Conservation (phyloP, 2,113 vertebrate species). For the Pseudopodoces humilis region DNA sequence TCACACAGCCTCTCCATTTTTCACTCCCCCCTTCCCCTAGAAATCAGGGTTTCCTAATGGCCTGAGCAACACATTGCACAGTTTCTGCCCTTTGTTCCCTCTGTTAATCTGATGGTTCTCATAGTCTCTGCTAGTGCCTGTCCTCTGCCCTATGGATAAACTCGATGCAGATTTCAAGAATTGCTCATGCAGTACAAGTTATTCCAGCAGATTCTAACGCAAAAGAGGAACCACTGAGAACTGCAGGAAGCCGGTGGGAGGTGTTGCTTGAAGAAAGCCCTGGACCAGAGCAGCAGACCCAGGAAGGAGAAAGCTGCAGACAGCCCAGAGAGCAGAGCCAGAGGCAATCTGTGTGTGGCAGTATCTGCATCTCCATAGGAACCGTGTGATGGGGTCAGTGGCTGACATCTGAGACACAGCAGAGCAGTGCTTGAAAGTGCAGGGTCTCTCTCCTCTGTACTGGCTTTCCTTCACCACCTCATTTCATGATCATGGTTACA, state of each 20-base stretch:
- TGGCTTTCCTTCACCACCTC: background rate
- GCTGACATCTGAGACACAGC: background rate
- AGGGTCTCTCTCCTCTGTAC: background rate
- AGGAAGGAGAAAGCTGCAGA: background rate
- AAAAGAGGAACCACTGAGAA: background rate
- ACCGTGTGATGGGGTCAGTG: rapidly evolving
- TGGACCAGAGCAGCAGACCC: background rate
- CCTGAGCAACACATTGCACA: background rate
- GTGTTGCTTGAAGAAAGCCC: background rate
- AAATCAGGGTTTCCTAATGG: background rate
- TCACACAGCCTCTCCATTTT: background rate
- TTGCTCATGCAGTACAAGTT: background rate
- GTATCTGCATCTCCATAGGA: background rate
- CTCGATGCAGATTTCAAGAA: background rate
- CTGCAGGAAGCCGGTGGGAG: background rate
- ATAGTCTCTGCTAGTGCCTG: background rate
- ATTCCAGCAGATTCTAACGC: background rate
- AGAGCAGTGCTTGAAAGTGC: background rate
- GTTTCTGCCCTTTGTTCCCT: background rate
- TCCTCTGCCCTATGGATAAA: background rate
- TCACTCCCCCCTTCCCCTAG: background rate
- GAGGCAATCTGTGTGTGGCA: background rate
- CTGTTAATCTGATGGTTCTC: background rate
- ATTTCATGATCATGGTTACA: background rate
- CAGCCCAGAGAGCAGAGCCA: background rate